A percentile compares a stretch with the other conserved stretches of the same genome.
Evolutionary conservation across 2,113 vertebrate genomes (phyloP).

Genomic region (Pedetes capensis): DNA sequence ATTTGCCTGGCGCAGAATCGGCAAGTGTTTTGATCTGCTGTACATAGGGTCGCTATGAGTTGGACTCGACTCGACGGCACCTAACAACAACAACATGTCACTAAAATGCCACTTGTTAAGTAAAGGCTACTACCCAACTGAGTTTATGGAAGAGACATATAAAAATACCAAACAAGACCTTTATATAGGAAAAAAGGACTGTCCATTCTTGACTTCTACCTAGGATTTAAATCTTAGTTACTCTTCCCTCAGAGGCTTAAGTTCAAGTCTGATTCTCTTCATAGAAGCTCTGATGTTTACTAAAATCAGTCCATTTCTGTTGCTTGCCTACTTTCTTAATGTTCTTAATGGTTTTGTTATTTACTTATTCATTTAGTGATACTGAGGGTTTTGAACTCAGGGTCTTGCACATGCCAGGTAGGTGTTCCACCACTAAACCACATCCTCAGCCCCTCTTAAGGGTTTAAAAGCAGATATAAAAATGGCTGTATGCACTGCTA

Average conservation of each 20-base stretch:
- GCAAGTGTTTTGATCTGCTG: too few species aligned
- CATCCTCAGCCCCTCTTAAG: too few species aligned
- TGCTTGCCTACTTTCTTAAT: neutral
- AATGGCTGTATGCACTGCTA: neutral
- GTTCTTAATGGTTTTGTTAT: too few species aligned
- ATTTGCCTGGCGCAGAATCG: too few species aligned
- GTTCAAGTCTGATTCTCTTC: neutral
- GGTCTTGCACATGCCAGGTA: too few species aligned
- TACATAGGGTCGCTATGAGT: too few species aligned
- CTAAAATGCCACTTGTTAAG: neutral
- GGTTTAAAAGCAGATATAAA: conserved; percentile 6
- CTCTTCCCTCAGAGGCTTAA: neutral
- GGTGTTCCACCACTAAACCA: too few species aligned
- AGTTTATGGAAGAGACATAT: neutral
- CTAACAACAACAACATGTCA: too few species aligned
- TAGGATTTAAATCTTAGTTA: conserved; percentile 36
- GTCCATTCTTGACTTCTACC: neutral
- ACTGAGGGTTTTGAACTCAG: too few species aligned
- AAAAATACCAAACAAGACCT: neutral
- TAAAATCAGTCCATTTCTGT: neutral
- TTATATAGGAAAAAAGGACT: neutral
- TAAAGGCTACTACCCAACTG: neutral
- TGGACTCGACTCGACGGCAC: too few species aligned
- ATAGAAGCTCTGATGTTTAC: neutral
- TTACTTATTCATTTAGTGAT: too few species aligned